These are phyloP conservation scores for Lithophane leautieri DNA, from an alignment of 2,888 invertebrate species.

Conservation along the genomic window DNA sequence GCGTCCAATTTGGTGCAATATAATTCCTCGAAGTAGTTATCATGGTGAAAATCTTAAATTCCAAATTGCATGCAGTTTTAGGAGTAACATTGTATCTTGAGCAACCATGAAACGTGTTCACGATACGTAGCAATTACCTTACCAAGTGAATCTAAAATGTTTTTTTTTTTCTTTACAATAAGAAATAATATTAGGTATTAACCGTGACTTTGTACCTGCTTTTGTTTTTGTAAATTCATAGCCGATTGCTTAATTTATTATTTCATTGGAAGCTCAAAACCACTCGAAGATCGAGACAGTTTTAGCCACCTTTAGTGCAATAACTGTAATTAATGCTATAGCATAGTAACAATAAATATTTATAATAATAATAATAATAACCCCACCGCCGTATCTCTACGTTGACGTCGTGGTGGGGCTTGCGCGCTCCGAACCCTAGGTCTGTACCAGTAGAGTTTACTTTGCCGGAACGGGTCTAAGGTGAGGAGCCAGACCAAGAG, in stretches of 20 bases:
- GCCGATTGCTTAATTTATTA: neutral
- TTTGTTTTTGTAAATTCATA: slow-evolving; percentile 9
- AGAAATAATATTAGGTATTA: neutral
- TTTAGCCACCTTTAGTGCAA: neutral
- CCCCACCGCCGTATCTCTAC: no score
- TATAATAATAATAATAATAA: no score
- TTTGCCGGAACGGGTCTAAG: no score
- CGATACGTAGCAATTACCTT: slow-evolving; percentile 27
- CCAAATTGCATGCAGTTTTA: neutral
- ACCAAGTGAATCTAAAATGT: neutral
- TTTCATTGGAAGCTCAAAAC: neutral
- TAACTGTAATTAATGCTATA: neutral
- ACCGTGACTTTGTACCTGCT: slow-evolving; percentile 22
- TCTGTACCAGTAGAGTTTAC: no score
- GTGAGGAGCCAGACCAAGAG: no score
- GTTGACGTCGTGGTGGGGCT: no score
- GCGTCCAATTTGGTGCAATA: no score
- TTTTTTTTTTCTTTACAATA: neutral
- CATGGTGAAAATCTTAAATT: neutral
- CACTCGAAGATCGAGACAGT: neutral
- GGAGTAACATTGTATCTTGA: neutral
- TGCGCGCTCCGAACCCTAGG: no score
- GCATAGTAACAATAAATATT: neutral
- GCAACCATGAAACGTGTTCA: slow-evolving; percentile 1
- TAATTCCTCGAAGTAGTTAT: neutral